phyloP scores from a whole-genome alignment of 2,113 vertebrate genomes.

The Speoplatyrhinus poulsoni region DNA sequence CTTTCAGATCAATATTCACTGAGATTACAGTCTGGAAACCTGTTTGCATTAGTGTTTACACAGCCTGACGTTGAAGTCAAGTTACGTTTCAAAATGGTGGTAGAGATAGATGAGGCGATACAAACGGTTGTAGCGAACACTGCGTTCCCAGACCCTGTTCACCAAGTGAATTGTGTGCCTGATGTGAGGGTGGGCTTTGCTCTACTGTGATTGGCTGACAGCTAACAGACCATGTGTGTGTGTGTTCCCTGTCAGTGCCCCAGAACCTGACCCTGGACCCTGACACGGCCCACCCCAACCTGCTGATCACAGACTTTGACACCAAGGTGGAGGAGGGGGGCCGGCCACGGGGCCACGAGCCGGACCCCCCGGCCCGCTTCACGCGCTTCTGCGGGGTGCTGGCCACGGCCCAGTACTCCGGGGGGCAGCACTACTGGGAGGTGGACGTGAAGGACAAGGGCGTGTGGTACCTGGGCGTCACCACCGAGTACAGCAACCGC shows the following conservation, averaged over 20 bases:
- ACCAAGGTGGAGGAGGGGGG: slow-evolving; percentile 78
- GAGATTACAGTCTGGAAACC: too few species aligned
- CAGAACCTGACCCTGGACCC: slow-evolving; percentile 79
- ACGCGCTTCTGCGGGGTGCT: slow-evolving; percentile 78
- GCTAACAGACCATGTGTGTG: background rate
- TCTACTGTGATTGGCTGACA: too few species aligned
- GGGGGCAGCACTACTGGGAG: slow-evolving; percentile 81
- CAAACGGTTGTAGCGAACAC: too few species aligned
- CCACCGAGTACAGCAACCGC: slow-evolving; percentile 76
- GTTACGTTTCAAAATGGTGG: too few species aligned
- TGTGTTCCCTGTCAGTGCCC: slow-evolving; percentile 62
- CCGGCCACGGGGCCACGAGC: slow-evolving; percentile 67
- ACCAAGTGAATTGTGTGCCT: too few species aligned
- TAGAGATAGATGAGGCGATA: too few species aligned
- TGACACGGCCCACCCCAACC: slow-evolving; percentile 75
- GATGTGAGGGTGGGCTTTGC: too few species aligned
- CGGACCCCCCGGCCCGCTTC: slow-evolving; percentile 72
- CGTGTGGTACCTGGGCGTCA: slow-evolving; percentile 81
- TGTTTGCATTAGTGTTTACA: too few species aligned
- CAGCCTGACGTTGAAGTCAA: too few species aligned
- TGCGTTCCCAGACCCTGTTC: too few species aligned
- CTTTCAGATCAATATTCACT: too few species aligned
- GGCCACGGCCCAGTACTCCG: slow-evolving; percentile 73
- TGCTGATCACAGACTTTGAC: slow-evolving; percentile 75
- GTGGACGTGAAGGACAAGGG: slow-evolving; percentile 80